These are phyloP conservation scores for Aphelinus certus DNA, from an alignment of 1,140 invertebrate genomes.

Conservation along the genomic window DNA sequence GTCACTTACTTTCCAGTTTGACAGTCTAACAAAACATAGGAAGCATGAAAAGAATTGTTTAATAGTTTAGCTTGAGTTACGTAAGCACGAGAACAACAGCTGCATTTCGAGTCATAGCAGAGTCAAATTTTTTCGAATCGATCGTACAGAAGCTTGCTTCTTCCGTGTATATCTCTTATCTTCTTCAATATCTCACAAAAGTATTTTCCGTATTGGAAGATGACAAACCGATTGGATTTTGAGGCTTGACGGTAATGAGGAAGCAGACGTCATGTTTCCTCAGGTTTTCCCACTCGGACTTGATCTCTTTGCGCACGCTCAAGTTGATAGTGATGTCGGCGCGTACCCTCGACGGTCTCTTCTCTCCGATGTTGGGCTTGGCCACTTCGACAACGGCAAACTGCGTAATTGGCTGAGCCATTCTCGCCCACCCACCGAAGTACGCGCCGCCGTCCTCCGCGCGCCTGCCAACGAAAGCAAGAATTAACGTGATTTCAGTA, in stretches of 20 bases:
- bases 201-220: background rate
- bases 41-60: too few species aligned
- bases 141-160: too few species aligned
- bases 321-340: slow-evolving; percentile 95
- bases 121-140: too few species aligned
- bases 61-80: too few species aligned
- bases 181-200: too few species aligned
- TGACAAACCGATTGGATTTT: slow-evolving; percentile 77
- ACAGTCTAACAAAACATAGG: too few species aligned
- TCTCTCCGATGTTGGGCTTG: slow-evolving; percentile 91
- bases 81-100: too few species aligned
- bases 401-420: slow-evolving; percentile 94
- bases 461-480: slow-evolving; percentile 67
- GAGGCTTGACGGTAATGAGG: slow-evolving; percentile 89
- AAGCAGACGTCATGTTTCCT: slow-evolving; percentile 99
- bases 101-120: too few species aligned
- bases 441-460: slow-evolving; percentile 87
- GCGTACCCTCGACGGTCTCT: slow-evolving; percentile 90
- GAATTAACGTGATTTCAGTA: background rate
- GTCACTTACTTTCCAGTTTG: too few species aligned
- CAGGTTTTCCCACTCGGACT: slow-evolving; percentile 96
- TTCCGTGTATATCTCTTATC: too few species aligned
- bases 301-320: slow-evolving; percentile 89
- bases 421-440: slow-evolving; percentile 97
- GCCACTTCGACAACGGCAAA: slow-evolving; percentile 96